Conservation (phyloP, 2,113 vertebrate species). For the Lathamus discolor region DNA sequence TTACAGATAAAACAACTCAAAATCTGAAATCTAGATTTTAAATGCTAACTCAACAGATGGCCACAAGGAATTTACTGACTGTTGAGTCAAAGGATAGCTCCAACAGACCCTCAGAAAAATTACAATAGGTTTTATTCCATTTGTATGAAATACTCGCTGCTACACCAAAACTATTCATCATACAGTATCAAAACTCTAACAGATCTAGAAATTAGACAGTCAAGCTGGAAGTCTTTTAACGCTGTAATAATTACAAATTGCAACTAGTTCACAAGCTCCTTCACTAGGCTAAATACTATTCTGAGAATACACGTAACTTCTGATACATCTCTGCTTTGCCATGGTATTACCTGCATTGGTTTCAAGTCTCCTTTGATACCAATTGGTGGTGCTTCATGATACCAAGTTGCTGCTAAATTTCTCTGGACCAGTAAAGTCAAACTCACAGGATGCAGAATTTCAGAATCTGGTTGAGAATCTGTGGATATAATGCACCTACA, state of each 20-base stretch:
- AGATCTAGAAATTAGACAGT: background rate
- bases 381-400: slow-evolving; percentile 82
- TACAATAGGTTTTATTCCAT: background rate
- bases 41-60: background rate
- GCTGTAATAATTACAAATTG: background rate
- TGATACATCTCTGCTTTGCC: background rate
- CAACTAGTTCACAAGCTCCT: background rate
- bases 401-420: slow-evolving; percentile 91
- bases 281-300: background rate
- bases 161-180: background rate
- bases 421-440: slow-evolving; percentile 85
- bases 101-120: background rate
- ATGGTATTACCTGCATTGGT: slow-evolving; percentile 85
- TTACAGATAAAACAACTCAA: background rate
- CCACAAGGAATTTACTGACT: background rate
- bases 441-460: slow-evolving; percentile 90
- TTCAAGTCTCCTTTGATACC: slow-evolving; percentile 88
- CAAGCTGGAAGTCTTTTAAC: background rate
- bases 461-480: slow-evolving; percentile 64
- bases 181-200: background rate
- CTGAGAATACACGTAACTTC: background rate
- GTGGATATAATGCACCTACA: slow-evolving; percentile 76
- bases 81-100: background rate
- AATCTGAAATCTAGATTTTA: background rate
- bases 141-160: background rate